phyloP scores from a whole-genome alignment of 2,888 invertebrate genomes.

The Coenonympha arcania region DNA sequence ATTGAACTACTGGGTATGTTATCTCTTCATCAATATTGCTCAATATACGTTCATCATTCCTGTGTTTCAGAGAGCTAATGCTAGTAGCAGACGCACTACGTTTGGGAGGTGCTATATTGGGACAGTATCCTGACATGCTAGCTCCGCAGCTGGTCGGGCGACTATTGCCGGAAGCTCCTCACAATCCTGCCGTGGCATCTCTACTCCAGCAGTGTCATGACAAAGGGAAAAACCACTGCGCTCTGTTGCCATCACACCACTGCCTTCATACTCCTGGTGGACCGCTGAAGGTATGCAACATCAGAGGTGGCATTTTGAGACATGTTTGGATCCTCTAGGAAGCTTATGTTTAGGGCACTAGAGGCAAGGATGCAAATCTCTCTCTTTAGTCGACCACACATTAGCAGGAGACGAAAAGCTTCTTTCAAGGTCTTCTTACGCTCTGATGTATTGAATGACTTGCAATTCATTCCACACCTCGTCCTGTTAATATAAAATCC shows the following conservation, averaged over 20 bases:
- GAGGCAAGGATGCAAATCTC: background rate
- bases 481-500: too few species aligned
- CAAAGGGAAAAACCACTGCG: slow-evolving; percentile 90
- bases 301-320: background rate
- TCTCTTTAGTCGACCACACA: background rate
- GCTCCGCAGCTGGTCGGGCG: slow-evolving; percentile 95
- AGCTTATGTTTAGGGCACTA: too few species aligned
- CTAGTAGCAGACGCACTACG: slow-evolving; percentile 94
- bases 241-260: slow-evolving; percentile 93
- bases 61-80: slow-evolving; percentile 87
- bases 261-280: slow-evolving; percentile 99
- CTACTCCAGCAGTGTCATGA: slow-evolving; percentile 92
- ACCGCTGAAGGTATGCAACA: slow-evolving; percentile 85
- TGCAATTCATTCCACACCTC: too few species aligned
- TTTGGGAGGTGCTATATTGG: slow-evolving; percentile 94
- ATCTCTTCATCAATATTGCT: too few species aligned
- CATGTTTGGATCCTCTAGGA: too few species aligned
- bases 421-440: too few species aligned
- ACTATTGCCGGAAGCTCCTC: slow-evolving; percentile 84
- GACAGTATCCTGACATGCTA: slow-evolving; percentile 94
- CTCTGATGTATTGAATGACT: too few species aligned
- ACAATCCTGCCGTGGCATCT: slow-evolving; percentile 85
- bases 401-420: too few species aligned
- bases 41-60: too few species aligned
- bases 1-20: too few species aligned